phyloP scores from a whole-genome alignment of 2,113 vertebrate genomes.

The Xiphorhynchus elegans region DNA sequence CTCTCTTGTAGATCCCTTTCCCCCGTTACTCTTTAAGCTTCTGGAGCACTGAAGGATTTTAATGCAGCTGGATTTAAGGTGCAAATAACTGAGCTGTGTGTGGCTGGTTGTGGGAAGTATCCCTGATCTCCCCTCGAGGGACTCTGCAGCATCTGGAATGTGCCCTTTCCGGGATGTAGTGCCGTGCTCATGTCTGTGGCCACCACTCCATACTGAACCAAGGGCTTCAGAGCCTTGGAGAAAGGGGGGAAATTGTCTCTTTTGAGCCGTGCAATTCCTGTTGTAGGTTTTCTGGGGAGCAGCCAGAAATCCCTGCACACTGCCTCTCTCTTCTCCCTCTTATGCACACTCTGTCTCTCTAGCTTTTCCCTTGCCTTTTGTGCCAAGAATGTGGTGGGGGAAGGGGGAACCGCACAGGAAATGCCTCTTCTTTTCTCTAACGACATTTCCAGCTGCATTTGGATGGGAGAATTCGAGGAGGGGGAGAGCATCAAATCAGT shows the following conservation, averaged over 20 bases:
- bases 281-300: constrained; percentile 50
- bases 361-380: constrained; percentile 64
- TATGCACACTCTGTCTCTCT: constrained; percentile 54
- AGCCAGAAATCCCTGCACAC: constrained; percentile 66
- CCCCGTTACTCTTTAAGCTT: not conserved
- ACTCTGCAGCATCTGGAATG: not conserved
- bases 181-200: not conserved
- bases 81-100: constrained; percentile 7
- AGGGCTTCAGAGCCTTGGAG: constrained; percentile 3
- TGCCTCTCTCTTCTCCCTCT: constrained; percentile 60
- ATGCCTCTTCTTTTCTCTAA: constrained; percentile 78
- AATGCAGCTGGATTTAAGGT: constrained; percentile 17
- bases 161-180: not conserved
- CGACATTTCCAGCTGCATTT: constrained; percentile 74
- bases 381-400: constrained; percentile 77
- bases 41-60: not conserved
- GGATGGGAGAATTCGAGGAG: constrained; percentile 68
- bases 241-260: constrained; percentile 20
- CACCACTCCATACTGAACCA: not conserved
- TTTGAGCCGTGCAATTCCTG: constrained; percentile 56
- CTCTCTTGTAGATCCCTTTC: not conserved
- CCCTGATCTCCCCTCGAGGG: not conserved
- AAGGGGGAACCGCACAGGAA: constrained; percentile 77
- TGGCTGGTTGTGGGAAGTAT: not conserved
- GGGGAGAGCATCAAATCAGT: constrained; percentile 61